Evolutionary conservation across 2,113 vertebrate genomes (phyloP), one percentile per base, ranked within the genome.

Genomic region (Cariama cristata): DNA sequence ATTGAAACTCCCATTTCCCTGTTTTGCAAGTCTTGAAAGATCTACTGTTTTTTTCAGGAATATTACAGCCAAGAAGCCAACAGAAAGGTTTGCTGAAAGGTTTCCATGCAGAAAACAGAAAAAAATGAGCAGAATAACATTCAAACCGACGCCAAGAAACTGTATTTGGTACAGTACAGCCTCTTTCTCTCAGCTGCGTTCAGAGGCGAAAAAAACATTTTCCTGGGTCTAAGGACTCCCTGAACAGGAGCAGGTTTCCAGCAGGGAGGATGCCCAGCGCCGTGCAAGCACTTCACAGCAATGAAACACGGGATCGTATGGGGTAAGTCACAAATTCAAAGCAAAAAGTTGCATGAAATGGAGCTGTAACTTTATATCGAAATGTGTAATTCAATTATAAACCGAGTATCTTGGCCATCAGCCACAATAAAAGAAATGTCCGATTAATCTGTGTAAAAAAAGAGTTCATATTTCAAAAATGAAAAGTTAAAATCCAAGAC

Each of bases 281-380:
- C 0, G 0, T 0, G 5, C 11, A 20, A 76, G 77, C 8, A 3
- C 49, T 47, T 47, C 18, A 6, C 17, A n/a, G 60, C 47, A 52
- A 24, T 11, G 76, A 79, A 88, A 73, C 1, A 28, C 0, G 1
- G 63, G 58, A 62, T 68, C 1, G 1, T 2, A 8, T 4, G 11
- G 75, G 30, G 55, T 35, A 79, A 76, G 67, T 79, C 62, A 69
- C 66, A 93, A 64, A 90, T 69, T 79, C 75, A 88, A 88, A 93
- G 58, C 35, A 90, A 94, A 87, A 76, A 10, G 20, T 17, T 47
- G 40, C 50, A 55, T 1, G 2, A 83, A 86, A 49, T 24, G 20
- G 71, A 93, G 45, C 53, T 83, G 82, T 58, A 79, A 94, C 38
- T 77, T 74, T 69, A 68, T 72, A 75, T 30, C 27, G 35, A 49